These are phyloP conservation scores for Pangasius mekongensis DNA, from an alignment of 2,797 vertebrate species.

Conservation along the genomic window DNA sequence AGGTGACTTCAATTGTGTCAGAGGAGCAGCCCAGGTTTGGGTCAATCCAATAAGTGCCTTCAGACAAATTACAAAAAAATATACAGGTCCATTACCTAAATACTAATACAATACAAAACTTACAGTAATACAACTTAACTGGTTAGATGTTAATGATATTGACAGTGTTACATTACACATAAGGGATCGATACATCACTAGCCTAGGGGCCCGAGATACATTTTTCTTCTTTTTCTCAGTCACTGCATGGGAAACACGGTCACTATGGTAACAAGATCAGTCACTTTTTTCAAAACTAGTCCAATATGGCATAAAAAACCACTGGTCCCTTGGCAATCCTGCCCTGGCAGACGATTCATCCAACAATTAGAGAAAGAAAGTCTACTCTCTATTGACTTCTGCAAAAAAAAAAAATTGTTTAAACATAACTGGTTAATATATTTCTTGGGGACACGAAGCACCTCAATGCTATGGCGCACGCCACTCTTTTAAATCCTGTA, in stretches of 20 bases:
- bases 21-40: slow-evolving; percentile 94
- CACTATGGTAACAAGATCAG: background rate
- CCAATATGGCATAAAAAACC: background rate
- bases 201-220: background rate
- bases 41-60: slow-evolving; percentile 96
- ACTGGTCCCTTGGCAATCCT: background rate
- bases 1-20: slow-evolving; percentile 90
- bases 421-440: background rate
- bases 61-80: slow-evolving; percentile 6
- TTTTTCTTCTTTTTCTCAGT: background rate
- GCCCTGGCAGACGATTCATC: background rate
- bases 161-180: background rate
- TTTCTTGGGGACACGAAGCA: background rate
- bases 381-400: background rate
- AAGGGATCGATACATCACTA: background rate
- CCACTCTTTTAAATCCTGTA: background rate
- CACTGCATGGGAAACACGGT: background rate
- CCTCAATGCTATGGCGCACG: background rate
- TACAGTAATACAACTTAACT: background rate
- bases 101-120: background rate
- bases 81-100: background rate
- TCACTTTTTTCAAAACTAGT: background rate
- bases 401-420: background rate
- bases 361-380: background rate
- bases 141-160: background rate